Conservation (phyloP, 2,888 invertebrate genomes). For the Scaptomyza caliginosa region DNA sequence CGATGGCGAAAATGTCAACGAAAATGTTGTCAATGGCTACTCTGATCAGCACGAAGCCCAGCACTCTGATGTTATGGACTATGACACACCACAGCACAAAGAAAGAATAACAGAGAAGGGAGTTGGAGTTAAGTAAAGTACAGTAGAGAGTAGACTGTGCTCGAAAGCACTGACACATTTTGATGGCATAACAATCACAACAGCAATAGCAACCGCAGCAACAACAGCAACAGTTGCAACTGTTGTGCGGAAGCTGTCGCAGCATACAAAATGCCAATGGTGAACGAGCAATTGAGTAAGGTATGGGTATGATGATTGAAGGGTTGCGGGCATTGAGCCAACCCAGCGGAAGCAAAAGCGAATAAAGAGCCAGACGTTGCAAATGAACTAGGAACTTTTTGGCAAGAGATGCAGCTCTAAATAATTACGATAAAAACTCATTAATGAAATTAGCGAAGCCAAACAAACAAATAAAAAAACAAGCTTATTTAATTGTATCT, state of each 20-base stretch:
- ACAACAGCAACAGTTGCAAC: slow-evolving; percentile 19
- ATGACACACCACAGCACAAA: slow-evolving; percentile 8
- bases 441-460: not conserved
- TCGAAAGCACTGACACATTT: slow-evolving; percentile 57
- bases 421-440: not conserved
- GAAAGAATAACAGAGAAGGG: not conserved
- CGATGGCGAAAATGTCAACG: slow-evolving; percentile 16
- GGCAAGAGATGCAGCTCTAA: slow-evolving; percentile 1
- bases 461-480: not conserved
- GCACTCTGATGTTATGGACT: slow-evolving; percentile 19
- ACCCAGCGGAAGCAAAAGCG: slow-evolving; percentile 34
- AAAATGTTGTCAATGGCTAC: slow-evolving; percentile 40
- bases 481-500: not conserved
- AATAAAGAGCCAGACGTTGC: slow-evolving; percentile 5
- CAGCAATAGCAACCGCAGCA: slow-evolving; percentile 23
- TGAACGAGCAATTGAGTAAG: slow-evolving; percentile 35
- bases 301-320: not conserved
- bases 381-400: slow-evolving; percentile 24
- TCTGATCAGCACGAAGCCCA: slow-evolving; percentile 26
- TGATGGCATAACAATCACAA: slow-evolving; percentile 60
- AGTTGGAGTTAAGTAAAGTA: not conserved
- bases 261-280: slow-evolving; percentile 57
- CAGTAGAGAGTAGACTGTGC: not conserved
- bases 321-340: slow-evolving; percentile 7
- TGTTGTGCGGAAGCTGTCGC: slow-evolving; percentile 45